Evolutionary conservation across 2,888 invertebrate species (phyloP), one percentile per base, ranked within the genome.

Genomic region (Lasius platythorax): DNA sequence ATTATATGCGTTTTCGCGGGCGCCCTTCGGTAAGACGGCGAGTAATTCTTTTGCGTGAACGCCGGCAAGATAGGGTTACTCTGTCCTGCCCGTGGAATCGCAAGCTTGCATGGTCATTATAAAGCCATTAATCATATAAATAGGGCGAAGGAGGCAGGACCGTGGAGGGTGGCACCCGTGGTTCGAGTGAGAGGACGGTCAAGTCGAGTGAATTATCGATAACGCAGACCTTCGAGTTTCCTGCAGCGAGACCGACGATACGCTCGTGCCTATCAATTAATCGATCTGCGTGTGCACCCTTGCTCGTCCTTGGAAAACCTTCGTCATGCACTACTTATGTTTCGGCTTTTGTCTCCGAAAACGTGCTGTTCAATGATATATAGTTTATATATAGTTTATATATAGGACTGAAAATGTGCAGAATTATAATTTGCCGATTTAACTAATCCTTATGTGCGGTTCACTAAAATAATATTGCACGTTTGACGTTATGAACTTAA

Each of bases 141-240:
- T 89, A 87, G 87, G 86, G 82, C 86, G 87, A 87, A 85, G 84
- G 83, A 82, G 83, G 78, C 82, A 56, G 85, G 86, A 85, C 83
- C 68, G 67, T 66, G 72, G 58, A 78, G 82, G 82, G 86, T 83
- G 67, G 81, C 72, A 64, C 68, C 75, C 63, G 82, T 74, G 66
- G 88, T 85, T 90, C 85, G 76, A 78, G 70, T 72, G 72, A 81
- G 75, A 81, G 78, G 79, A 76, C 84, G 91, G 92, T 87, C 92
- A 93, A 91, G 90, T 90, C 89, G 87, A 91, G 87, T 94, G 94
- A 95, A 95, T 94, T 93, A 95, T 94, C 93, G 92, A 95, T 95
- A 93, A 93, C 93, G 90, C 92, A 91, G 91, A 88, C 88, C 89
- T 89, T 87, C 85, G 87, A 84, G 85, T 91, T 89, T 91, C 86